phyloP scores from a whole-genome alignment of 2,888 invertebrate genomes.

The Dolichomitus sp. region DNA sequence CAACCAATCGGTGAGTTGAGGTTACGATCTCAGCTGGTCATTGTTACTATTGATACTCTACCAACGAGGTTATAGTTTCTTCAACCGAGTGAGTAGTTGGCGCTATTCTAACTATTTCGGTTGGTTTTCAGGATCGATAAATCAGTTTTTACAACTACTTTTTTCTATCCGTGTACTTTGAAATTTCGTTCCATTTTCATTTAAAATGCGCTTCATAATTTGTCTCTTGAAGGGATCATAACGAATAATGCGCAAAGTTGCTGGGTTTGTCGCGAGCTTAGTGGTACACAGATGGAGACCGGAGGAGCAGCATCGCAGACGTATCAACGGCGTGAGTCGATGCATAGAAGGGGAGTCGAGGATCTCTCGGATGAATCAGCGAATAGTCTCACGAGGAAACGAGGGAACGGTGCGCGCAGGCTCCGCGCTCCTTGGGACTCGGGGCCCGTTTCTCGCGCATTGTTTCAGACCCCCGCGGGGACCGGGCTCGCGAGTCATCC shows the following conservation, averaged over 20 bases:
- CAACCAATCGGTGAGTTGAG: too few species aligned
- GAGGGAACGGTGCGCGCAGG: slow-evolving; percentile 55
- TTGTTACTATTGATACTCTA: too few species aligned
- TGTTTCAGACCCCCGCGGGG: slow-evolving; percentile 85
- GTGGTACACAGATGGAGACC: background rate
- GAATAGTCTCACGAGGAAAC: slow-evolving; percentile 68
- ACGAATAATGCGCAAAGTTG: background rate
- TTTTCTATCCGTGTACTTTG: too few species aligned
- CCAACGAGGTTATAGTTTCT: too few species aligned
- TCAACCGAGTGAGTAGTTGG: too few species aligned
- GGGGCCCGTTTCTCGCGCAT: slow-evolving; percentile 82
- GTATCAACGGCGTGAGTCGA: slow-evolving; percentile 43
- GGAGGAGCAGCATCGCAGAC: slow-evolving; percentile 26
- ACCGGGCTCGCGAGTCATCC: slow-evolving; percentile 84
- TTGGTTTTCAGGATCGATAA: too few species aligned
- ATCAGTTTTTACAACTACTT: too few species aligned
- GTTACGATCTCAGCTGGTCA: too few species aligned
- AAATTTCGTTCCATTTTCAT: background rate
- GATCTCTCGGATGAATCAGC: slow-evolving; percentile 73
- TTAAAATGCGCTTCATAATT: background rate
- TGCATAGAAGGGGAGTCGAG: slow-evolving; percentile 36
- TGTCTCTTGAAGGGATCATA: background rate
- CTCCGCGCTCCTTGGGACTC: slow-evolving; percentile 57
- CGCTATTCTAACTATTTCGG: too few species aligned
- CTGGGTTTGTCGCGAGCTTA: background rate